Percentiles rank a stretch among this genome's conserved stretches.
phyloP scores from a whole-genome alignment of 2,888 invertebrate genomes.

The Escarpia spicata region DNA sequence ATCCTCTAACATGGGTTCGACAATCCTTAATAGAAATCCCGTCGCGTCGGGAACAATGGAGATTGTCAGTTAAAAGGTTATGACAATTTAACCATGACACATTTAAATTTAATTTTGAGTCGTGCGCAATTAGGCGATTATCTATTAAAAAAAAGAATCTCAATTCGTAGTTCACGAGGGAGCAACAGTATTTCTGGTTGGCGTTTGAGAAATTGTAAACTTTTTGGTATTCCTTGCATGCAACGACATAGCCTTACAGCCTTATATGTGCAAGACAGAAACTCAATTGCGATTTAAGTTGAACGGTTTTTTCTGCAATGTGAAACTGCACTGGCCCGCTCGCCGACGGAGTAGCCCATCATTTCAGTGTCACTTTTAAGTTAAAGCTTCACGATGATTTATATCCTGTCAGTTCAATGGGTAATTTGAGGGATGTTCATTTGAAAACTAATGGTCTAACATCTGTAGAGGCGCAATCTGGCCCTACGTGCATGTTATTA shows the following conservation, averaged over 20 bases:
- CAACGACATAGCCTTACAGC: background rate
- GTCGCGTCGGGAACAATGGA: background rate
- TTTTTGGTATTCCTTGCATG: no score
- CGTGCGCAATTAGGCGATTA: no score
- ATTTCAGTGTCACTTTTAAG: background rate
- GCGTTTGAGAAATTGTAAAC: no score
- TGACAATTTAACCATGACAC: no score
- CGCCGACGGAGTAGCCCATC: background rate
- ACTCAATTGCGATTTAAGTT: background rate
- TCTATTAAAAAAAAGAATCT: no score
- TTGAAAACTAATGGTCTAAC: background rate
- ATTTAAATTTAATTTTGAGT: no score
- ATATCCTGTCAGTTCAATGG: background rate
- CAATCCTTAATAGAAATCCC: background rate
- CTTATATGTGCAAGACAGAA: background rate
- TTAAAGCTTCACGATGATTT: slow-evolving; percentile 12
- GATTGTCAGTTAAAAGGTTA: no score
- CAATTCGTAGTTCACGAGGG: no score
- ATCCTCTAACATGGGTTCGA: background rate
- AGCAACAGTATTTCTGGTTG: no score
- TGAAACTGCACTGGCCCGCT: background rate
- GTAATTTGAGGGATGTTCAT: slow-evolving; percentile 16
- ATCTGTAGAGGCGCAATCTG: background rate
- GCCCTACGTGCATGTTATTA: background rate
- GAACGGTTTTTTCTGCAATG: background rate